Percentiles rank a stretch among this genome's conserved stretches.
Evolutionary conservation across 2,113 vertebrate species (phyloP).

Genomic region (Prunella fulvescens): DNA sequence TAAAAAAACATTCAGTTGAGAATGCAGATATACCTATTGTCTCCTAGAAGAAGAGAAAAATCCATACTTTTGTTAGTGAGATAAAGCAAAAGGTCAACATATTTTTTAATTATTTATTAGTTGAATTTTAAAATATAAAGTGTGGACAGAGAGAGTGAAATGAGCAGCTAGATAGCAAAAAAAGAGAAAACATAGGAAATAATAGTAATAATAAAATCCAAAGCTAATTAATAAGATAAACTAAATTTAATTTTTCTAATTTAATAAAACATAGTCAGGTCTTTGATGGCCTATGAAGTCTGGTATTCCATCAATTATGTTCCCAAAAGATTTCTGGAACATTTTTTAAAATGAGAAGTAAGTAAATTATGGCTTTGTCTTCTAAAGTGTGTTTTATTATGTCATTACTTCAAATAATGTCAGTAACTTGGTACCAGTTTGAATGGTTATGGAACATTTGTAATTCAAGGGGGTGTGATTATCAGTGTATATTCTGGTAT

Average conservation of each 20-base stretch:
- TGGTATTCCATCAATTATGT: slow-evolving; percentile 40
- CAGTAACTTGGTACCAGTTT: slow-evolving; percentile 70
- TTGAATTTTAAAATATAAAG: background rate
- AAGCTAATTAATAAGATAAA: background rate
- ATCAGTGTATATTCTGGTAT: slow-evolving; percentile 72
- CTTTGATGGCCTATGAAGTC: slow-evolving; percentile 59
- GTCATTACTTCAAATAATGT: slow-evolving; percentile 76
- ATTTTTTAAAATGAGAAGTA: slow-evolving; percentile 57
- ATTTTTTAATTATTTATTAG: background rate
- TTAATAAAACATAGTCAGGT: slow-evolving; percentile 63
- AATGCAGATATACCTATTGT: background rate
- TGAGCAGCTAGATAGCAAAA: background rate
- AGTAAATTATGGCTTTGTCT: slow-evolving; percentile 73
- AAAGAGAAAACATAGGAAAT: background rate
- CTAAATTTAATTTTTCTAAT: slow-evolving; percentile 37
- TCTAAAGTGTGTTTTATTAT: slow-evolving; percentile 77
- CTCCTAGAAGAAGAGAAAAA: background rate
- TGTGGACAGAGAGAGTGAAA: background rate
- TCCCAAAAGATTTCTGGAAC: slow-evolving; percentile 64
- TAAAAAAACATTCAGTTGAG: background rate
- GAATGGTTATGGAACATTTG: slow-evolving; percentile 77
- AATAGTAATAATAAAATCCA: background rate
- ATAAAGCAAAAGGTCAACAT: background rate
- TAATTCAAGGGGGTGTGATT: slow-evolving; percentile 78
- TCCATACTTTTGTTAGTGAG: background rate